phyloP scores from a whole-genome alignment of 2,888 invertebrate species.

The Clepsis dumicolana region DNA sequence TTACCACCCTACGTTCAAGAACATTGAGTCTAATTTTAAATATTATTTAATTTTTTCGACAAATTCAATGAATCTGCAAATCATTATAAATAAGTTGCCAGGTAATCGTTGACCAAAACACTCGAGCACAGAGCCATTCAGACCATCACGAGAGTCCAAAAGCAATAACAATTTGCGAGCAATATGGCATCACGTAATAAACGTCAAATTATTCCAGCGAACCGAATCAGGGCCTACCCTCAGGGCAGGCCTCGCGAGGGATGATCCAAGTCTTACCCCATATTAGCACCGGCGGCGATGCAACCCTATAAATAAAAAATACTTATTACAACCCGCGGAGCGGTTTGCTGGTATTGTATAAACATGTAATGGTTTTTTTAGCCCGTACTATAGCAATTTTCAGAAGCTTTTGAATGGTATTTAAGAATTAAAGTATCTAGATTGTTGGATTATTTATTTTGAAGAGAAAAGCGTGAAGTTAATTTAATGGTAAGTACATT shows the following conservation, averaged over 20 bases:
- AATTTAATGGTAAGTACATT: too few relatives aligned
- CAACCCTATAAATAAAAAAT: slow-evolving; percentile 79
- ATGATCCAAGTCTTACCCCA: slow-evolving; percentile 78
- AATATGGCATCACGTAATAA: slow-evolving; percentile 71
- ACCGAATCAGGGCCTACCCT: slow-evolving; percentile 68
- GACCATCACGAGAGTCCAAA: background rate
- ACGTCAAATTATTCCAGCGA: slow-evolving; percentile 68
- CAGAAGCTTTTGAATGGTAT: too few relatives aligned
- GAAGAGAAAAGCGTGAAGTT: too few relatives aligned
- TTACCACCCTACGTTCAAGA: too few relatives aligned
- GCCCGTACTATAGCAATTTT: slow-evolving; percentile 44
- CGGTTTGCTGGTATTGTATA: slow-evolving; percentile 60
- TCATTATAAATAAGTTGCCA: too few relatives aligned
- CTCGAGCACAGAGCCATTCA: too few relatives aligned
- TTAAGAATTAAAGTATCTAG: too few relatives aligned
- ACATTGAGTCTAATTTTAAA: too few relatives aligned
- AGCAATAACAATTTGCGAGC: slow-evolving; percentile 57
- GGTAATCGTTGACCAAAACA: too few relatives aligned
- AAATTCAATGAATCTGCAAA: too few relatives aligned
- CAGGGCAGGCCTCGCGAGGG: slow-evolving; percentile 57
- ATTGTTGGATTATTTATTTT: too few relatives aligned
- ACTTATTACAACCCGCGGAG: slow-evolving; percentile 74
- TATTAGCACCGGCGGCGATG: slow-evolving; percentile 81
- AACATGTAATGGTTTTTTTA: slow-evolving; percentile 69
- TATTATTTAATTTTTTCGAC: too few relatives aligned